These are phyloP conservation scores for Tragelaphus buxtoni DNA, from an alignment of 2,113 vertebrate genomes.

Conservation along the genomic window DNA sequence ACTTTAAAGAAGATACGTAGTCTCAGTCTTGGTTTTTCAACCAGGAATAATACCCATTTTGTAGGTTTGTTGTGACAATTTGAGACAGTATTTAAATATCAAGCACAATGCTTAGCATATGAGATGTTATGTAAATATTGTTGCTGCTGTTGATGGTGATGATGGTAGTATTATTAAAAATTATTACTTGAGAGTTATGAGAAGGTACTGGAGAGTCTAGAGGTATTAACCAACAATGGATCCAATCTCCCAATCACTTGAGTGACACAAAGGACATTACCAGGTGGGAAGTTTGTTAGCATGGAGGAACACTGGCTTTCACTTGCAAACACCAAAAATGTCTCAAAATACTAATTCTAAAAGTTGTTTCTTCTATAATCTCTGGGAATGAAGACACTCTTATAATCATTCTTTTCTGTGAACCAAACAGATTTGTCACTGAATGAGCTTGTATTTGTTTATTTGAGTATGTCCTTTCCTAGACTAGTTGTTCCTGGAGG, in stretches of 20 bases:
- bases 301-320: background rate
- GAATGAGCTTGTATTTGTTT: background rate
- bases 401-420: background rate
- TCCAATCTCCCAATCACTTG: background rate
- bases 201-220: background rate
- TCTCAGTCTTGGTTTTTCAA: background rate
- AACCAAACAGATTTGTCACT: background rate
- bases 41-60: background rate
- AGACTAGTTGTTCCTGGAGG: background rate
- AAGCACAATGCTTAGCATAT: background rate
- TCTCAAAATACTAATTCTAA: background rate
- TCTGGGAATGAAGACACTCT: background rate
- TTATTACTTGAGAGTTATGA: background rate
- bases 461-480: background rate
- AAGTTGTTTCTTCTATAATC: background rate
- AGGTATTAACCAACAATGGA: background rate
- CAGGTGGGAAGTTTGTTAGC: background rate
- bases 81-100: background rate
- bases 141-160: background rate
- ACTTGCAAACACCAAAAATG: background rate
- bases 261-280: background rate
- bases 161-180: background rate
- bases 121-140: background rate
- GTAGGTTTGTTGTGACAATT: background rate
- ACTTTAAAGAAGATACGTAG: background rate